Conservation (phyloP, 1,140 invertebrate species). For the Ips nitidus region DNA sequence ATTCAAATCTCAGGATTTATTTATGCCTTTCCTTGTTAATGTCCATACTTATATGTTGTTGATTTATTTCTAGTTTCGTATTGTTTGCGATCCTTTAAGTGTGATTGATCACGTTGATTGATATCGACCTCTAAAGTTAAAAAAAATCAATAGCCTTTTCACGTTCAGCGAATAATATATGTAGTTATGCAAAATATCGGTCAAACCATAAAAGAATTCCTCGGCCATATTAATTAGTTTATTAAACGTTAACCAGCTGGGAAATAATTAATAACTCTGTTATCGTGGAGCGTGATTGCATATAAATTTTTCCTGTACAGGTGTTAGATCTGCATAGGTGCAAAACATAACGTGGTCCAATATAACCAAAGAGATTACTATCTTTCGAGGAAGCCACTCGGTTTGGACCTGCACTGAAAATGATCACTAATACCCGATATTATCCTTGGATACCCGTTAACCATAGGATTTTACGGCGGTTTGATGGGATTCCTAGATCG, state of each 20-base stretch:
- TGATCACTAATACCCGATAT: constrained; percentile 11
- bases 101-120: background rate
- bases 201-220: constrained; percentile 17
- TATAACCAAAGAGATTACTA: background rate
- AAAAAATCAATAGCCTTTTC: constrained; percentile 1
- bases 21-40: background rate
- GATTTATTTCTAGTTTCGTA: background rate
- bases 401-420: constrained; percentile 7
- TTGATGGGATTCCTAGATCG: background rate
- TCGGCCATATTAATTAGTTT: constrained; percentile 25
- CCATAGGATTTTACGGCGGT: constrained; percentile 3
- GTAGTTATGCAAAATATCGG: constrained; percentile 17
- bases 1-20: background rate
- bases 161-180: background rate
- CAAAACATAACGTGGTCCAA: background rate
- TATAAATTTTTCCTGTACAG: constrained; percentile 17
- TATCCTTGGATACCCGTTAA: constrained; percentile 1
- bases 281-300: constrained; percentile 11
- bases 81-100: background rate
- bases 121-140: background rate
- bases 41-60: background rate
- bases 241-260: constrained; percentile 25
- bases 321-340: constrained; percentile 7
- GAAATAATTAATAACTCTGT: constrained; percentile 20
- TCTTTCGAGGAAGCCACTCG: constrained; percentile 5